Percentiles rank a stretch among this genome's conserved stretches.
Conservation (phyloP, 2,797 vertebrate species). For the Hippocampus kuda region DNA sequence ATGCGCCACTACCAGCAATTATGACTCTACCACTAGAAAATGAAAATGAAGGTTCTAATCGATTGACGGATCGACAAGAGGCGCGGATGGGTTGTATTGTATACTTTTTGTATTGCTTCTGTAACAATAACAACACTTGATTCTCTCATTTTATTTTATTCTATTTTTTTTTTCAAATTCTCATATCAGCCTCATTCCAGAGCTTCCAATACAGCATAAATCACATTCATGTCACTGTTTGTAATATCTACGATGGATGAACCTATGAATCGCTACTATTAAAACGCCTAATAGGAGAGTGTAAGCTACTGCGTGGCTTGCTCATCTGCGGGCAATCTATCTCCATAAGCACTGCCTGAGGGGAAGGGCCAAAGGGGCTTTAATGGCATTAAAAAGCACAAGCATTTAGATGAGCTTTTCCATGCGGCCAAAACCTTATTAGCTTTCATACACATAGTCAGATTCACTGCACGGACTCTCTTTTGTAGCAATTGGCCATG, state of each 20-base stretch:
- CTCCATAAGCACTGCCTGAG: conserved; percentile 9
- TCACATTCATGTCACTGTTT: conserved; percentile 25
- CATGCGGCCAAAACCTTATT: neutral
- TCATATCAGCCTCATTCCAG: conserved; percentile 14
- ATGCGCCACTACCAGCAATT: neutral
- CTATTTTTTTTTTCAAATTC: neutral
- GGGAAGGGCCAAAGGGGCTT: neutral
- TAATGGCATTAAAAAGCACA: conserved; percentile 3
- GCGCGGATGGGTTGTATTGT: too few relatives aligned
- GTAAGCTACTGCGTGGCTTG: conserved; percentile 9
- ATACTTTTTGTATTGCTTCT: too few relatives aligned
- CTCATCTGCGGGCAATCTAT: conserved; percentile 13
- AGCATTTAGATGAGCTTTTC: conserved; percentile 4
- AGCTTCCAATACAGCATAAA: conserved; percentile 18
- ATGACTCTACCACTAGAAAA: neutral
- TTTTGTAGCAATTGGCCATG: neutral
- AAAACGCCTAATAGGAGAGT: conserved; percentile 9
- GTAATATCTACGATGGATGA: conserved; percentile 25
- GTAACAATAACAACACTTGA: too few relatives aligned
- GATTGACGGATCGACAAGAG: too few relatives aligned
- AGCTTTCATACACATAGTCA: conserved; percentile 10
- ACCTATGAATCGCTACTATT: conserved; percentile 21
- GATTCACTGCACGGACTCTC: conserved; percentile 1
- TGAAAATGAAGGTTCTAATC: neutral
- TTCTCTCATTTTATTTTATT: neutral